Percentiles rank a stretch among this genome's conserved stretches.
Evolutionary conservation across 2,113 vertebrate species (phyloP).

Genomic region (Pedionomus torquatus): DNA sequence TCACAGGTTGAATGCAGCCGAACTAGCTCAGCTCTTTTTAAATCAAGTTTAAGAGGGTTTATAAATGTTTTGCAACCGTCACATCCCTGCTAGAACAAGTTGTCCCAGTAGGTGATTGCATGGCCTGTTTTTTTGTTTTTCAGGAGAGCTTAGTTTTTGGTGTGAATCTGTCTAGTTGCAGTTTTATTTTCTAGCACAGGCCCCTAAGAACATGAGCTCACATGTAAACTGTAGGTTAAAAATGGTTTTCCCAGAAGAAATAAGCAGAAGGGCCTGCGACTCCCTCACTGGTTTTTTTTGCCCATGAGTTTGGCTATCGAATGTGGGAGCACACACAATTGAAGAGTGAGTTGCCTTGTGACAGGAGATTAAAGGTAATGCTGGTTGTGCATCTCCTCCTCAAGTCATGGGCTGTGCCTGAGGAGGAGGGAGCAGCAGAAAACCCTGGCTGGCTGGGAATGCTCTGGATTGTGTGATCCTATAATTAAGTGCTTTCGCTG

Average conservation of each 20-base stretch:
- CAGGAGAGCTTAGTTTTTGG: background rate
- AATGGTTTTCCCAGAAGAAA: background rate
- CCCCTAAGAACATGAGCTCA: background rate
- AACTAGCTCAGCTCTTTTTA: constrained; percentile 21
- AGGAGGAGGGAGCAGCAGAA: background rate
- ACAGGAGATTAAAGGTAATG: background rate
- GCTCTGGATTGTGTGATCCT: background rate
- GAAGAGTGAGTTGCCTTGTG: background rate
- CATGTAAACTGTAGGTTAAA: background rate
- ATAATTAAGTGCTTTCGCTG: background rate
- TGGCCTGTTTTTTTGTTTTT: background rate
- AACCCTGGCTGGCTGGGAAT: rapidly evolving
- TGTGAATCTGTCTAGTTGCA: background rate
- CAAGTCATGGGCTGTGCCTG: rapidly evolving
- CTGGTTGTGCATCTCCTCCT: background rate
- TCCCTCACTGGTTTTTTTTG: rapidly evolving
- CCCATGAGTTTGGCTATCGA: background rate
- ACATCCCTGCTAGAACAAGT: background rate
- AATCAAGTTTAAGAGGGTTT: constrained; percentile 1
- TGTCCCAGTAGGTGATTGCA: background rate
- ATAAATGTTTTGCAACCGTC: background rate
- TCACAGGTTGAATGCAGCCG: background rate
- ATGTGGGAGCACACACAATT: rapidly evolving
- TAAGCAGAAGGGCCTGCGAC: background rate
- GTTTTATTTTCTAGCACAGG: background rate